Base-by-base conservation (phyloP, 2,113 vertebrate genomes). In the Phaethon lepturus region DNA sequence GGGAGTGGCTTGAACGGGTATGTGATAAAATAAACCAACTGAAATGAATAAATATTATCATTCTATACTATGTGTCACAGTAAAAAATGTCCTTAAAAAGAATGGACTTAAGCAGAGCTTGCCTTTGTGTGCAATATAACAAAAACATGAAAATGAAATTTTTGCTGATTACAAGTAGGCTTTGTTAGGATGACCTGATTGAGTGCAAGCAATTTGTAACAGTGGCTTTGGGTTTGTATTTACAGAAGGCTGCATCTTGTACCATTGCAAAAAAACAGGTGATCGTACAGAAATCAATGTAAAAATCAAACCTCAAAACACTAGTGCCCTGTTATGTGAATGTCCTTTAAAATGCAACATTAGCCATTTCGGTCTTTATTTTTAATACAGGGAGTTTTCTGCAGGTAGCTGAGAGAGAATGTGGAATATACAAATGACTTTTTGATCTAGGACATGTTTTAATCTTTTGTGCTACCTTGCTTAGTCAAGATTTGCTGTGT, bases 261-360 rank as follows among this genome's bases (percentile, higher is more conserved):
- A 78, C 28, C 23, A 25, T 3, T 31, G 55, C 53, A 73, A 59
- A 72, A 75, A 59, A 56, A 29, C 3, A 44, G 10, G 19, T 63
- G 56, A 55, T 59, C 20, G 16, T 19, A 6, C 25, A 79, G 68
- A 69, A 68, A 84, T 11, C 2, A 62, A 9, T 47, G 11, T 26
- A 17, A 40, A 40, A 52, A 52, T 52, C 23, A 60, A 66, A 31
- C n/a, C 17, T 77, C 33, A 72, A 24, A 80, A 58, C 8, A 6
- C 20, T 25, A 26, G 5, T 62, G 25, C 26, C 10, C 15, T 45
- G 9, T 62, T 38, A 66, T 0, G 0, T 42, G 13, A 23, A 23
- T 7, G 16, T 49, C 35, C 22, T 81, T 80, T 40, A 45, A 74
- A 81, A 76, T 76, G 16, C n/a, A 50, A 5, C 18, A 3, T 64